Percentiles rank a stretch among this genome's conserved stretches.
These are phyloP conservation scores for Sciurus carolinensis DNA, from an alignment of 2,797 vertebrate genomes.

Conservation along the genomic window DNA sequence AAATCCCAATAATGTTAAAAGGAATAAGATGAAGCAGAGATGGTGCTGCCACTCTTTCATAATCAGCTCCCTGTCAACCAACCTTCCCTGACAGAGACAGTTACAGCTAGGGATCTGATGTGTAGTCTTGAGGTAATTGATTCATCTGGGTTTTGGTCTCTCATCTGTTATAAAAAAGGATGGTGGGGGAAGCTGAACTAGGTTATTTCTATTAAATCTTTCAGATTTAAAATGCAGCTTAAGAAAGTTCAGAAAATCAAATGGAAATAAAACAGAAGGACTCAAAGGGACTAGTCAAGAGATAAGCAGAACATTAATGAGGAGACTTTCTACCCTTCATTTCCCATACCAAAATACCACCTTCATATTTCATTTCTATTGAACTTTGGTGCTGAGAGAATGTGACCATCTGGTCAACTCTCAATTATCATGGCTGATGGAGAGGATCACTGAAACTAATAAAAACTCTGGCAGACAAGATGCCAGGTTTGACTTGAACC, in stretches of 20 bases:
- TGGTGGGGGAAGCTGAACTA: not conserved
- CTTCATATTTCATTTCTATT: conserved; percentile 63
- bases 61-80: not conserved
- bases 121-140: not conserved
- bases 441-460: conserved; percentile 41
- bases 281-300: not conserved
- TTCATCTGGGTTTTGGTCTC: conserved; percentile 16
- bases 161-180: conserved; percentile 46
- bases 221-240: conserved; percentile 49
- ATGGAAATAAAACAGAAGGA: conserved; percentile 24
- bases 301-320: conserved; percentile 14
- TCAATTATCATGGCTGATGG: conserved; percentile 39
- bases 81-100: not conserved
- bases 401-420: conserved; percentile 65
- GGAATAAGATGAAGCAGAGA: not conserved
- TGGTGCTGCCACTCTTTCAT: not conserved
- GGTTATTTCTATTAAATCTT: conserved; percentile 52
- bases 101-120: not conserved
- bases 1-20: conserved; percentile 3
- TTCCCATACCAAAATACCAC: not conserved
- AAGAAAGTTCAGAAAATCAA: conserved; percentile 46
- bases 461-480: not conserved
- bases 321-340: conserved; percentile 40
- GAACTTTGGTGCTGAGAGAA: conserved; percentile 68
- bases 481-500: not conserved